phyloP scores from a whole-genome alignment of 2,113 vertebrate species.

The Nanger granti region DNA sequence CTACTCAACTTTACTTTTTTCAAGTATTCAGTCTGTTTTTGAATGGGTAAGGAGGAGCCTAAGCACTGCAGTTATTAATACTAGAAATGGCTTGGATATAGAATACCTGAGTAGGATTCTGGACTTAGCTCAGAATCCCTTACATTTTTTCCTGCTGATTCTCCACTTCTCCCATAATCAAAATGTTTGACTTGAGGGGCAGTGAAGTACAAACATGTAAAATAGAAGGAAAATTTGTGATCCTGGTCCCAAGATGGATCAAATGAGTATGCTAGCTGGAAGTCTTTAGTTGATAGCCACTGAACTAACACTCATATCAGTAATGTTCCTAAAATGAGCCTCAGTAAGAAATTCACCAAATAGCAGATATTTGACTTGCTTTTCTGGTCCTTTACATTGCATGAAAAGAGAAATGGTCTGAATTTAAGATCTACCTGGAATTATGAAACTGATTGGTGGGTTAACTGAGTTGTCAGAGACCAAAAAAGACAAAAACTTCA shows the following conservation, averaged over 20 bases:
- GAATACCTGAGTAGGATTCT: background rate
- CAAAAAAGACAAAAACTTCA: background rate
- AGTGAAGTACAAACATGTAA: background rate
- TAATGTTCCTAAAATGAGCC: background rate
- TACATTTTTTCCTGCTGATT: background rate
- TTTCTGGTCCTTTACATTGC: background rate
- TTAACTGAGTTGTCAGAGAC: background rate
- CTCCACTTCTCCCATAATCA: background rate
- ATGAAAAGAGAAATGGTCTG: background rate
- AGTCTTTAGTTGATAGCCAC: background rate
- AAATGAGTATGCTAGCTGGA: background rate
- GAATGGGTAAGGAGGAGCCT: background rate
- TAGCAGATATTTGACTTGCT: background rate
- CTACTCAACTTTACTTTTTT: background rate
- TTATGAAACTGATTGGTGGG: background rate
- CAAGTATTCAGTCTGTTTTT: background rate
- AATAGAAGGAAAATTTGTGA: background rate
- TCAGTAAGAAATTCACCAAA: background rate
- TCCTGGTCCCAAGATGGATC: background rate
- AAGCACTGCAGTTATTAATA: background rate
- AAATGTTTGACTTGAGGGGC: background rate
- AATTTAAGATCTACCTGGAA: background rate
- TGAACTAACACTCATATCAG: background rate
- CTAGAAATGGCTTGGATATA: background rate
- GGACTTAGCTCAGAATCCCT: background rate